Base-by-base conservation (phyloP, 2,113 vertebrate species). In the Ciconia maguari region DNA sequence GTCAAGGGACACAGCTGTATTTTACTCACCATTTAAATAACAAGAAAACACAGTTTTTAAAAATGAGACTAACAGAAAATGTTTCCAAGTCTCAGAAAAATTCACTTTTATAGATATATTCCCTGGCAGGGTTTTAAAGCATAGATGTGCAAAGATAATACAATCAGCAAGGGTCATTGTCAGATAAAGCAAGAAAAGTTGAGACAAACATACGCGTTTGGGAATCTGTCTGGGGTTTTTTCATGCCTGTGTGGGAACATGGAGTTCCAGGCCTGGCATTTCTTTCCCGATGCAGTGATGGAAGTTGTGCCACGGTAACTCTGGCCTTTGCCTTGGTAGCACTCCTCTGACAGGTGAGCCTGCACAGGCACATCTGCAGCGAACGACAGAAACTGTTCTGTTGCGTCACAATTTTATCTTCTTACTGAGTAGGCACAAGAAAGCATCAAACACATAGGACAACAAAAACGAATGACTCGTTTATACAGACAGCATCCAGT, bases 241-340 rank as follows among this genome's bases (percentile, higher is more conserved):
- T 4, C 0, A 34, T 99, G 99, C 3, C 0, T 75, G 69, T 99
- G 99, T 29, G 99, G 99, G 13, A 16, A 91, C 98, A 98, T 98
- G 10, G 99, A 98, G 41, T 66, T 97, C 99, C 99, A 99, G 54
- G 93, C 70, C 52, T 99, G 99, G 87, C 99, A 99, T 92, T 97
- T 99, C 95, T 98, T 99, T 20, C 99, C 99, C 0, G 99, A 99
- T 89, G 96, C 64, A 9, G 99, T 99, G 90, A 98, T 94, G 12
- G 99, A 98, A 2, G 97, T 96, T 26, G 98, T 98, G 19, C 99
- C 99, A 12, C 99, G 98, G 16, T 99, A 99, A 24, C 29, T 97
- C 34, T 95, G 65, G 6, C 99, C 99, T 1, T 98, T 93, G 8
- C 92, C 99, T 42, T 55, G 86, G 32, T 99, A 99, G 79, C 99